Evolutionary conservation across 2,888 invertebrate species (phyloP), one percentile per base, ranked within the genome.

Genomic region (Heliconius erato): DNA sequence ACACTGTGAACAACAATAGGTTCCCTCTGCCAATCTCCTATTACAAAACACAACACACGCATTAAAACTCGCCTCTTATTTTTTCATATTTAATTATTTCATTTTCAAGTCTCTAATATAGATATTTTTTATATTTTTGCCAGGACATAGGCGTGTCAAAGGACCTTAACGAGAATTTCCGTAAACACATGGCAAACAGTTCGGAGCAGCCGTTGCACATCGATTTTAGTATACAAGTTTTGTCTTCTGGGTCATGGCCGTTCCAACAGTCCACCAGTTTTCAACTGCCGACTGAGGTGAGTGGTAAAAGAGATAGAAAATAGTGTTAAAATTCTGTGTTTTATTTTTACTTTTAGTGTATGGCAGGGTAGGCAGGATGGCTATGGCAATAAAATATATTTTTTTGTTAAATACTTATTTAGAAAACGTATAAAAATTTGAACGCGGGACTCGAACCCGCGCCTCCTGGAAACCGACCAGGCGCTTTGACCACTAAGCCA

Each of bases 211-310:
- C 98, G 54, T 95, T 98, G 82, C 98, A 98, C 92, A 97, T 99
- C 90, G 99, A 99, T 96, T 99, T 99, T 96, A 99, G 98, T 94
- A 99, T 99, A 94, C 98, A 98, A 95, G 99, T 99, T 84, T 96
- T 99, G 80, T 99, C 99, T 2, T 99, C 99, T 12, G 99, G 99
- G 68, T 99, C 99, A 0, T 99, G 99, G 99, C 99, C 99, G 84
- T 99, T 99, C 96, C 99, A 99, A 94, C 99, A 99, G 94, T 98
- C 98, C 11, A 98, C 98, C 86, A 98, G 98, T 87, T 99, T 99
- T 96, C 98, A 98, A 88, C 96, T 99, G 89, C 99, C 99, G 79
- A 98, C 98, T 11, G 99, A 99, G 97, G 98, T 98, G 88, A 91
- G 40, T 28, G 67, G 26, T 49, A 23, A 26, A 26, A 2, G 11